Evolutionary conservation across 2,797 vertebrate genomes (phyloP).

Genomic region (Spinus olivaceus): DNA sequence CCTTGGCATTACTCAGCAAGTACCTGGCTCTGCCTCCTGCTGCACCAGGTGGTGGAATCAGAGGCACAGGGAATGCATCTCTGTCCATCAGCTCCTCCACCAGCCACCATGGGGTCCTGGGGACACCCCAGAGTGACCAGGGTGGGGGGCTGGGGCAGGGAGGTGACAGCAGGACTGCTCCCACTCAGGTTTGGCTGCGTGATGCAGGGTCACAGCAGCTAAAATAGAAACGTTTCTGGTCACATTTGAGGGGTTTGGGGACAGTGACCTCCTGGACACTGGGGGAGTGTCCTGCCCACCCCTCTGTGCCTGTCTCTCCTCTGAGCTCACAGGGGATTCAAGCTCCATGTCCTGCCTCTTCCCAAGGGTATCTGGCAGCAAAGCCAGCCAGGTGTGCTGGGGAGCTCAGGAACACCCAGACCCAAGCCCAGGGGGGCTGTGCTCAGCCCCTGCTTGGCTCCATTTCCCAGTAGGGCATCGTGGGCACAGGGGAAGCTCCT

Average conservation of each 20-base stretch:
- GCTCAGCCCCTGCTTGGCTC: not conserved
- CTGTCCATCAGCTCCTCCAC: accelerated
- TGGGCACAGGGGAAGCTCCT: not conserved
- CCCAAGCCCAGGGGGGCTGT: accelerated
- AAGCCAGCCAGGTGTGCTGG: accelerated
- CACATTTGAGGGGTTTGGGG: not conserved
- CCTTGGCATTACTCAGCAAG: not conserved
- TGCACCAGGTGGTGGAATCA: not conserved
- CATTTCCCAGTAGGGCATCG: accelerated
- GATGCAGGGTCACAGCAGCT: not conserved
- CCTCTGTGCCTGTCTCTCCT: not conserved
- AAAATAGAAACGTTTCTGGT: not conserved
- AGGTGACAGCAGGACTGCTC: accelerated
- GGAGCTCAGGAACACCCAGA: accelerated
- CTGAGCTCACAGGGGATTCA: accelerated
- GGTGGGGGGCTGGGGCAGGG: accelerated
- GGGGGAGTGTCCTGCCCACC: accelerated
- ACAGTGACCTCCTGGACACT: accelerated
- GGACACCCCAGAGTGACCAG: accelerated
- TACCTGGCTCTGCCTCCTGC: not conserved
- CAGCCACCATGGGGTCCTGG: accelerated
- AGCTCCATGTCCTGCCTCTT: not conserved
- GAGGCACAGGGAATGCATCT: not conserved
- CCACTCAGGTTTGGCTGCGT: too few species aligned
- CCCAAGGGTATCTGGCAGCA: accelerated